A percentile compares a stretch with the other conserved stretches of the same genome.
Conservation (phyloP, 2,888 invertebrate genomes). For the Drosophila fungiperda region DNA sequence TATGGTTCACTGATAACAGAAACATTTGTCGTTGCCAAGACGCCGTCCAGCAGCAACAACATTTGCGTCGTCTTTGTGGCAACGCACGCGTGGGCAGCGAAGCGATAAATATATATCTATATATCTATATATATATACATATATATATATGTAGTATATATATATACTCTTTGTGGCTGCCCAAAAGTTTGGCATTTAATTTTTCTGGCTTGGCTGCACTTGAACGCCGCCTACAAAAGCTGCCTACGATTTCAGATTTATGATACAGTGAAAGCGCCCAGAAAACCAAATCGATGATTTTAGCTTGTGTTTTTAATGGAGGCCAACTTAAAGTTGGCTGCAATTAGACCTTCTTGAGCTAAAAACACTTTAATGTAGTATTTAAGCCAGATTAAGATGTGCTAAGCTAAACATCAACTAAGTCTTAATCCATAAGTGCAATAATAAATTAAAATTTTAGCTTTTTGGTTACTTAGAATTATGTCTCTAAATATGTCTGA, state of each 20-base stretch:
- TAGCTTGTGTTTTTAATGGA: slow-evolving; percentile 5
- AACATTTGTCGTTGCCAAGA: slow-evolving; percentile 59
- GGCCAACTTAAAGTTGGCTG: slow-evolving; percentile 3
- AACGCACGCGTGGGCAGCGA: slow-evolving; percentile 36
- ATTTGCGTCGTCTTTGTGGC: slow-evolving; percentile 10
- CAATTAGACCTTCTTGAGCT: slow-evolving; percentile 1
- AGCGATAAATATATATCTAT: slow-evolving; percentile 30
- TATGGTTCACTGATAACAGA: slow-evolving; percentile 57
- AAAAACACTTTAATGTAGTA: neutral
- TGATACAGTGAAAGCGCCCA: slow-evolving; percentile 45
- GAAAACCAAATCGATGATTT: slow-evolving; percentile 31
- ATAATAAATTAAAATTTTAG: no score
- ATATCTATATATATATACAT: slow-evolving; percentile 4
- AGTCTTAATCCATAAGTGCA: neutral
- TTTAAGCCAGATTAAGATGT: neutral
- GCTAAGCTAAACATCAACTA: no score
- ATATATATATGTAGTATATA: no score
- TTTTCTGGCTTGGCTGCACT: slow-evolving; percentile 58
- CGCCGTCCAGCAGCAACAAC: slow-evolving; percentile 11
- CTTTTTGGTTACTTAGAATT: neutral
- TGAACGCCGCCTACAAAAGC: slow-evolving; percentile 56
- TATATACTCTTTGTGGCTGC: slow-evolving; percentile 3
- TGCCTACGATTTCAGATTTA: slow-evolving; percentile 38
- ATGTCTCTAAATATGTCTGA: neutral
- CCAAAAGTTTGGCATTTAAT: slow-evolving; percentile 53